A percentile compares a stretch with the other conserved stretches of the same genome.
phyloP scores from a whole-genome alignment of 2,888 invertebrate species.

The Callinectes sapidus region DNA sequence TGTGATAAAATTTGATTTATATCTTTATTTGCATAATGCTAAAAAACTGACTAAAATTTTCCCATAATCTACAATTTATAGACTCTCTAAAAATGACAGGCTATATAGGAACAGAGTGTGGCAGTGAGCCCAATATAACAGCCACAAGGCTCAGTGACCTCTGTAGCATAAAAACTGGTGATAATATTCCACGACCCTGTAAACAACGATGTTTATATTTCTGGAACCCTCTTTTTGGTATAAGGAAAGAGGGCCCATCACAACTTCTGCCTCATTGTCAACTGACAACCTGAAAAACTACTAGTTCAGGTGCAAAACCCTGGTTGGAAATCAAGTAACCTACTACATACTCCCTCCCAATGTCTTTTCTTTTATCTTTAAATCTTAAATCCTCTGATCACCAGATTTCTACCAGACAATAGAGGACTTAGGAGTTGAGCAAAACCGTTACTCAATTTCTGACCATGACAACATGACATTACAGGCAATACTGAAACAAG shows the following conservation, averaged over 20 bases:
- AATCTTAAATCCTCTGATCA: no score
- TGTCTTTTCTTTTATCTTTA: no score
- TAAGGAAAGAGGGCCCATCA: not conserved
- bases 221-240: slow-evolving; percentile 12
- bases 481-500: not conserved
- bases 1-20: not conserved
- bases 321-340: no score
- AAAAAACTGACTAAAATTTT: not conserved
- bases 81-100: not conserved
- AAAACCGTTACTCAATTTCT: no score
- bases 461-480: no score
- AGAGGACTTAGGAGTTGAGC: no score
- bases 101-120: slow-evolving; percentile 16
- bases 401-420: no score
- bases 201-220: not conserved
- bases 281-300: not conserved
- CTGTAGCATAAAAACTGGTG: not conserved
- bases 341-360: no score
- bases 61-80: not conserved
- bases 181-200: slow-evolving; percentile 15
- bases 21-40: slow-evolving; percentile 8
- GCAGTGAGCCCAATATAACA: not conserved
- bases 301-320: not conserved
- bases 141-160: not conserved
- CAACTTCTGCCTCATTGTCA: not conserved